Percentiles rank a stretch among this genome's conserved stretches.
These are phyloP conservation scores for Leptopilina syphax DNA, from an alignment of 2,888 invertebrate genomes.

Conservation along the genomic window DNA sequence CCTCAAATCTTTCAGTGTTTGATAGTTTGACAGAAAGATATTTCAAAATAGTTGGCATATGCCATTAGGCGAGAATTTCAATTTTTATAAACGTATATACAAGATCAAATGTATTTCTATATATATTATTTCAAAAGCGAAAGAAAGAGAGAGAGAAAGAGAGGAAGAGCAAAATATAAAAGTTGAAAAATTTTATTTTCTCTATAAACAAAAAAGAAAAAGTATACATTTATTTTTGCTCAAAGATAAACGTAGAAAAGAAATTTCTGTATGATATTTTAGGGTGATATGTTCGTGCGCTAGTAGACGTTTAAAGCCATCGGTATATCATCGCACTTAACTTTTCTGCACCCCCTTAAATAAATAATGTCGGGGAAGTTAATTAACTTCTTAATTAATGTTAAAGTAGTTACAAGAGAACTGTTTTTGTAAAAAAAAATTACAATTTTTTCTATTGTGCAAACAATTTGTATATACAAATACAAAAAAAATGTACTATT, in stretches of 20 bases:
- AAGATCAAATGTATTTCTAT: neutral
- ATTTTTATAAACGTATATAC: neutral
- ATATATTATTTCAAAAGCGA: neutral
- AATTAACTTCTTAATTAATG: too few species aligned
- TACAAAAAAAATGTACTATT: too few species aligned
- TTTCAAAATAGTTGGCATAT: neutral
- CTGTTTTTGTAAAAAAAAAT: too few species aligned
- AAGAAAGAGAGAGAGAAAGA: too few species aligned
- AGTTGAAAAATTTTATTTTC: neutral
- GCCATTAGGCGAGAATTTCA: neutral
- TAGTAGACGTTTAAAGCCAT: too few species aligned
- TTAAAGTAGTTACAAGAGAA: too few species aligned
- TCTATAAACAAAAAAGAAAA: neutral
- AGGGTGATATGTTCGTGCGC: neutral
- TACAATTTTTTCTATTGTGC: too few species aligned
- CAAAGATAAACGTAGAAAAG: neutral
- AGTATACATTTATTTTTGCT: neutral
- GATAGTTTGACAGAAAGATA: neutral
- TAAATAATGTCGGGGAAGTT: too few species aligned
- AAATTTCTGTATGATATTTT: neutral
- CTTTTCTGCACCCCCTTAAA: too few species aligned
- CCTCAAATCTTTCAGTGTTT: slow-evolving; percentile 4
- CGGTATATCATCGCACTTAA: too few species aligned
- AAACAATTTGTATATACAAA: too few species aligned
- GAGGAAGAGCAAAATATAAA: neutral